Conservation (phyloP, 2,113 vertebrate species). For the Phalacrocorax pelagicus region DNA sequence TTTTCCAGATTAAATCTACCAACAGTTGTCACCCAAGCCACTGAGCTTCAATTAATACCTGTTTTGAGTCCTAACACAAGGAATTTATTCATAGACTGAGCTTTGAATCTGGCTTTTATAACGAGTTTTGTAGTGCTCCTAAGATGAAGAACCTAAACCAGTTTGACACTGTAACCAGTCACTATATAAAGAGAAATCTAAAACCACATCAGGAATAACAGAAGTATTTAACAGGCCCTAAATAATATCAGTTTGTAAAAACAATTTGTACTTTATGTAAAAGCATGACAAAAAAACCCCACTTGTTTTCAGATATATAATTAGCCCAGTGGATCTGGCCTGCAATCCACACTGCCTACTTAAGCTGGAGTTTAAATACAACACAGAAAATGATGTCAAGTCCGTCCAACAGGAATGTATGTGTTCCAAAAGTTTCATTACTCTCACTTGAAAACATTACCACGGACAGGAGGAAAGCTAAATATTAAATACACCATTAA, state of each 20-base stretch:
- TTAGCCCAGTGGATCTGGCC: background rate
- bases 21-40: background rate
- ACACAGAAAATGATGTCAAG: background rate
- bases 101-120: background rate
- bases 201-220: background rate
- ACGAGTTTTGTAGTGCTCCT: background rate
- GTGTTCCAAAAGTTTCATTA: background rate
- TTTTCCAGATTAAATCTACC: background rate
- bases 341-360: background rate
- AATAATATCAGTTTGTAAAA: background rate
- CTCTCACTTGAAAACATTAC: constrained; percentile 11
- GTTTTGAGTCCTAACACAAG: background rate
- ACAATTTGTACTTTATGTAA: background rate
- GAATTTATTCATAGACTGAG: background rate
- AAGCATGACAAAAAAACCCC: background rate
- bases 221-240: background rate
- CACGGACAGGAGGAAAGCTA: background rate
- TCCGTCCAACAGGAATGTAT: background rate
- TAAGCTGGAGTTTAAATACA: background rate
- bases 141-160: background rate
- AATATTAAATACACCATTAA: constrained; percentile 46
- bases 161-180: background rate
- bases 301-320: background rate
- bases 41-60: constrained; percentile 29
- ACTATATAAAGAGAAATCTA: background rate